Conservation (phyloP, 2,888 invertebrate genomes). For the Scaptomyza flava region DNA sequence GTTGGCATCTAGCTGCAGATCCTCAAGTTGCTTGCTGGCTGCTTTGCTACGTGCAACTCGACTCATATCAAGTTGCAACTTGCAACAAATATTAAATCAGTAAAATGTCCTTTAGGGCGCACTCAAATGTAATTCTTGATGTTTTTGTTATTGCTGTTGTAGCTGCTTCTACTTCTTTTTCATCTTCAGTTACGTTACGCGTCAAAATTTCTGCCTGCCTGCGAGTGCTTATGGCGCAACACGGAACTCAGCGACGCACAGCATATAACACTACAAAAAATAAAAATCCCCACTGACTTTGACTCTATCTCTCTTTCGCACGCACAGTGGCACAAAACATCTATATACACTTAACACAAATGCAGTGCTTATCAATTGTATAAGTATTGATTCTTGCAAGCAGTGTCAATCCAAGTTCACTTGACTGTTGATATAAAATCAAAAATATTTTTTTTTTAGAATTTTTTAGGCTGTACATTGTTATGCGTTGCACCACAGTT, state of each 20-base stretch:
- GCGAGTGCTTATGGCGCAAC: constrained; percentile 69
- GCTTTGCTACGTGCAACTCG: constrained; percentile 61
- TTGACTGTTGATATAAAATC: no score
- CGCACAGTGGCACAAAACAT: constrained; percentile 40
- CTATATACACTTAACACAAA: background rate
- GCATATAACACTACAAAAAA: background rate
- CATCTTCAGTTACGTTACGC: constrained; percentile 66
- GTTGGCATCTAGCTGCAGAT: constrained; percentile 40
- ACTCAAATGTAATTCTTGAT: constrained; percentile 74
- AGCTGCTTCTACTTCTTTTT: constrained; percentile 30
- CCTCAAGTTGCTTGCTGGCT: constrained; percentile 43
- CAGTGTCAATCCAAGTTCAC: no score
- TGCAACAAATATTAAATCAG: constrained; percentile 78
- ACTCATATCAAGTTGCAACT: constrained; percentile 75
- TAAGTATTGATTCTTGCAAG: no score
- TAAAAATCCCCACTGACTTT: background rate
- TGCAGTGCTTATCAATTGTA: background rate
- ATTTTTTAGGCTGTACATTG: no score
- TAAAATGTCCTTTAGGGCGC: constrained; percentile 76
- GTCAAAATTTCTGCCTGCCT: constrained; percentile 72
- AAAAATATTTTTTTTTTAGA: no score
- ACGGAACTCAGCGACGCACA: constrained; percentile 9
- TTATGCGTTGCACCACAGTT: constrained; percentile 32
- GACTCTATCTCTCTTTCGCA: background rate
- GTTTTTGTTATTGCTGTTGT: constrained; percentile 14